Evolutionary conservation across 2,113 vertebrate genomes (phyloP).

Genomic region (Lucifuga dentata): DNA sequence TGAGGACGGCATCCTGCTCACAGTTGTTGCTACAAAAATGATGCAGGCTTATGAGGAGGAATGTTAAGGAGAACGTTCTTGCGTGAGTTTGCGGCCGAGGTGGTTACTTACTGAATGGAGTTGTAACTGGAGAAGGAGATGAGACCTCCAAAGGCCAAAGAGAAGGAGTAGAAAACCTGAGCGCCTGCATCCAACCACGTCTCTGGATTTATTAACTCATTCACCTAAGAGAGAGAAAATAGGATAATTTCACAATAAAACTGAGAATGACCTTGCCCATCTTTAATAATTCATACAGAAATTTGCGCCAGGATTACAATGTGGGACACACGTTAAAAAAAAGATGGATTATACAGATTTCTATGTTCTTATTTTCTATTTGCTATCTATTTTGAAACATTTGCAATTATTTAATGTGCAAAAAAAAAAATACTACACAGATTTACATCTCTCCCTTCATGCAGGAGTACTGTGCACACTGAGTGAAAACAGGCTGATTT

Average conservation of each 20-base stretch:
- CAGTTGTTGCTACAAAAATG: constrained; percentile 90
- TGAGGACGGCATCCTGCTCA: constrained; percentile 90
- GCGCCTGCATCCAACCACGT: constrained; percentile 96
- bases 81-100: background rate
- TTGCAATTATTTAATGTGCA: too few species aligned
- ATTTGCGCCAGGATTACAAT: too few species aligned
- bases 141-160: constrained; percentile 94
- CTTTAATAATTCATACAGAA: too few species aligned
- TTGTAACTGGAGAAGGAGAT: constrained; percentile 99
- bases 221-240: constrained; percentile 77
- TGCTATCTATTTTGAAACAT: too few species aligned
- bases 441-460: too few species aligned
- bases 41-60: background rate
- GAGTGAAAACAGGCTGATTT: too few species aligned
- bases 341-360: too few species aligned
- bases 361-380: too few species aligned
- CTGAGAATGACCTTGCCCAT: background rate
- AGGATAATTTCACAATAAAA: background rate
- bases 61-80: background rate
- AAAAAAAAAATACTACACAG: too few species aligned
- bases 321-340: too few species aligned
- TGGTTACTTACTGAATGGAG: constrained; percentile 91
- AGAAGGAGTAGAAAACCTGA: constrained; percentile 97
- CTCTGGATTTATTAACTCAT: constrained; percentile 88
- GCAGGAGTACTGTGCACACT: too few species aligned